A percentile compares a stretch with the other conserved stretches of the same genome.
These are phyloP conservation scores for Benitochromis conjunctus DNA, from an alignment of 2,113 vertebrate species.

Conservation along the genomic window DNA sequence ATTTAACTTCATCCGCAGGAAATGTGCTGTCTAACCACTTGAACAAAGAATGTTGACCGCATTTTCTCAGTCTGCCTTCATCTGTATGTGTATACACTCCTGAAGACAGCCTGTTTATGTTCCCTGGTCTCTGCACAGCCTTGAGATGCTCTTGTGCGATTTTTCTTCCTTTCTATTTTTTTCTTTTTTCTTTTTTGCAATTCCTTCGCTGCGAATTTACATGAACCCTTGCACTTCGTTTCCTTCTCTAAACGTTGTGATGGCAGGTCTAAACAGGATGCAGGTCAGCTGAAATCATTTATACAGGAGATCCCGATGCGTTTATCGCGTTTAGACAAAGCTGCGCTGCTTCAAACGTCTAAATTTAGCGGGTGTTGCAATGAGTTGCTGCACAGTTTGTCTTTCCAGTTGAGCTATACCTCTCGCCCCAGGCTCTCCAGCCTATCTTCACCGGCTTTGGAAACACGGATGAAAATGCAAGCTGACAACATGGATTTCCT, in stretches of 20 bases:
- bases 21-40: slow-evolving; percentile 19
- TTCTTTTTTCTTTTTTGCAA: background rate
- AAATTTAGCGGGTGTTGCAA: background rate
- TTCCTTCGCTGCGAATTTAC: slow-evolving; percentile 19
- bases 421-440: background rate
- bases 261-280: slow-evolving; percentile 62
- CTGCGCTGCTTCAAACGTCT: background rate
- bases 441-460: background rate
- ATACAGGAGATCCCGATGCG: background rate
- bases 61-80: background rate
- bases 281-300: slow-evolving; percentile 32
- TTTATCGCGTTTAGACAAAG: background rate
- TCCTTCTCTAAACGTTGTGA: slow-evolving; percentile 54
- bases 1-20: slow-evolving; percentile 26
- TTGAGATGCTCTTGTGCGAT: background rate
- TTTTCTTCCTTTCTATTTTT: background rate
- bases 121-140: slow-evolving; percentile 12
- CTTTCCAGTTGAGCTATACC: background rate
- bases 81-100: slow-evolving; percentile 13
- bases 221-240: background rate
- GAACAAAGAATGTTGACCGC: slow-evolving; percentile 33
- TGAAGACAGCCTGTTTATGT: slow-evolving; percentile 20
- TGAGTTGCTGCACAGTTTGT: background rate
- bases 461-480: background rate
- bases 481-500: background rate